Base-by-base conservation (phyloP, 2,797 vertebrate genomes). In the Pseudochaenichthys georgianus region DNA sequence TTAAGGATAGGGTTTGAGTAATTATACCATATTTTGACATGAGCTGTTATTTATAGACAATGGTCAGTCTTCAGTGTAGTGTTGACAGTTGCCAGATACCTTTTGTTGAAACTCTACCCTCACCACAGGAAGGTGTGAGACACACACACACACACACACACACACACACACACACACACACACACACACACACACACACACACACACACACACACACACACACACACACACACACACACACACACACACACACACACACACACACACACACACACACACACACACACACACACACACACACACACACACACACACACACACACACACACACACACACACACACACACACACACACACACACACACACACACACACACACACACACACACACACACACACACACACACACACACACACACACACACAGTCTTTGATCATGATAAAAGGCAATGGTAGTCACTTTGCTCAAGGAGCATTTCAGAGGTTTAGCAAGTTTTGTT, bases 51-150 rank as follows among this genome's bases (percentile, higher is more conserved):
- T 62, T 21, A 64, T 52, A 21, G 60, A 65, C 43, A 55, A 52
- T 21, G 13, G 42, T 17, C 1, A 0, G 28, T 51, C 42, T 73
- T 54, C 48, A 28, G 42, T 10, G n/a, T 3, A 31, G 50, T 53
- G 23, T 5, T 73, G 1, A 19, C 71, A 78, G 62, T 64, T 75
- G 61, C 66, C 53, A 73, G 74, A 45, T 7, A 16, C 23, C 66
- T 80, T 83, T 63, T 82, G 81, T 74, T 64, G 88, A 89, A 92
- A 90, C 80, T 66, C 62, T 64, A 88, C 53, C 65, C 76, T 28
- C n/a, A 0, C 15, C n/a, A 70, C 34, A 74, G 83, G 86, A 90
- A 92, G 87, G 79, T 86, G 88, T n/a, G n/a, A 93, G 73, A 87
- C 23, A 23, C 23, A 23, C 23, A 23, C 23, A 23, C 19, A 47